Conservation (phyloP, 2,888 invertebrate species). For the Caenorhabditis sp. region DNA sequence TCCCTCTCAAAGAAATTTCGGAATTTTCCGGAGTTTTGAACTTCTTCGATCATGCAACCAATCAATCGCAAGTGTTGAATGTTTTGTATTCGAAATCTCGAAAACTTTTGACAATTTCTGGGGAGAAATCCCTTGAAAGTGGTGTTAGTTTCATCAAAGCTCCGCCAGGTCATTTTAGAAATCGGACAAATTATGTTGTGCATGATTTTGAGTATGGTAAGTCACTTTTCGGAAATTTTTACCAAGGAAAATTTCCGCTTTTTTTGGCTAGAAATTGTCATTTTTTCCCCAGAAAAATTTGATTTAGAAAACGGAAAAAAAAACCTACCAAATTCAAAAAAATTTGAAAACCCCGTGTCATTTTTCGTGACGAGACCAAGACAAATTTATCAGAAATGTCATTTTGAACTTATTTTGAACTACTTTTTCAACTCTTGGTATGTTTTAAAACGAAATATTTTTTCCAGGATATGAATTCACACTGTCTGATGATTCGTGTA, state of each 20-base stretch:
- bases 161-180: not conserved
- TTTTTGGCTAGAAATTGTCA: no score
- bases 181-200: slow-evolving; percentile 28
- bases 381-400: no score
- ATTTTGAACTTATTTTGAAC: no score
- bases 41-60: slow-evolving; percentile 12
- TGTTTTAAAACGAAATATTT: not conserved
- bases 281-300: no score
- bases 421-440: no score
- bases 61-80: slow-evolving; percentile 15
- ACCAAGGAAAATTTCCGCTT: no score
- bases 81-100: slow-evolving; percentile 20
- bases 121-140: slow-evolving; percentile 12
- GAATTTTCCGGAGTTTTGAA: slow-evolving; percentile 24
- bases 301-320: no score
- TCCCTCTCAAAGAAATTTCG: slow-evolving; percentile 9
- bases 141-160: not conserved
- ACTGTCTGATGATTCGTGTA: slow-evolving; percentile 14
- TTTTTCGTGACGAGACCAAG: no score
- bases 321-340: not conserved
- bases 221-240: not conserved
- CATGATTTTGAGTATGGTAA: slow-evolving; percentile 34
- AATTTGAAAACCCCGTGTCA: no score
- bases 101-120: slow-evolving; percentile 16
- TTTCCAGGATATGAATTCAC: slow-evolving; percentile 28